Base-by-base conservation (phyloP, 2,797 vertebrate species). In the Propithecus deckenii region DNA sequence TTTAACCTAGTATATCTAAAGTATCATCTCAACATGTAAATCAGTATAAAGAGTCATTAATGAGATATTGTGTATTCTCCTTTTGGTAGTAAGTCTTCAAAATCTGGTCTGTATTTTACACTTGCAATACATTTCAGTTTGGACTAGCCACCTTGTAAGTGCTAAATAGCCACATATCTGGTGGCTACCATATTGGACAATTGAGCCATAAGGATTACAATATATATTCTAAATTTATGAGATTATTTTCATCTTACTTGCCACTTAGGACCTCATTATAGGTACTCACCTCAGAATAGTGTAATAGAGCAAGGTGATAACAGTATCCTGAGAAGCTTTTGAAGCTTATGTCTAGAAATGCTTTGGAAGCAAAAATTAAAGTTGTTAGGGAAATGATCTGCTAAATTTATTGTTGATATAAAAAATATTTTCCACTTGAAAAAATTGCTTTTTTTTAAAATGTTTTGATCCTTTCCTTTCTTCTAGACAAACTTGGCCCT, bases 401-500 rank as follows among this genome's bases (percentile, higher is more conserved):
- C n/a, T 94, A 91, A 75, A 92, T 43, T 20, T 72, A 43, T 94
- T 89, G 38, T 48, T 95, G 65, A 23, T 25, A 17, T 76, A 76
- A 86, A 90, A 87, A 76, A 52, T 72, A 61, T 88, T 85, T 85
- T 92, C 48, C 67, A 88, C 15, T 89, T 91, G 23, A 57, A 17
- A 84, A 20, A 32, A 8, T 30, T 81, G 1, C 20, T 80, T 94
- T 79, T 79, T 79, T 97, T 92, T 84, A 97, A 95, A 95, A 83
- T 87, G 4, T 9, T 78, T 57, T 4, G 61, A 89, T 87, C 55
- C 55, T 57, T 23, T 57, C 72, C 97, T 96, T 98, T 95, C 59
- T 90, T 74, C 52, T 98, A 99, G 99, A 99, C 75, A 99, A 99
- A 98, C 99, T 99, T 98, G 99, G 99, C 83, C 99, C 99, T 95